These are phyloP conservation scores for Trachelus iudaicus DNA, from an alignment of 2,888 invertebrate species.

Conservation along the genomic window DNA sequence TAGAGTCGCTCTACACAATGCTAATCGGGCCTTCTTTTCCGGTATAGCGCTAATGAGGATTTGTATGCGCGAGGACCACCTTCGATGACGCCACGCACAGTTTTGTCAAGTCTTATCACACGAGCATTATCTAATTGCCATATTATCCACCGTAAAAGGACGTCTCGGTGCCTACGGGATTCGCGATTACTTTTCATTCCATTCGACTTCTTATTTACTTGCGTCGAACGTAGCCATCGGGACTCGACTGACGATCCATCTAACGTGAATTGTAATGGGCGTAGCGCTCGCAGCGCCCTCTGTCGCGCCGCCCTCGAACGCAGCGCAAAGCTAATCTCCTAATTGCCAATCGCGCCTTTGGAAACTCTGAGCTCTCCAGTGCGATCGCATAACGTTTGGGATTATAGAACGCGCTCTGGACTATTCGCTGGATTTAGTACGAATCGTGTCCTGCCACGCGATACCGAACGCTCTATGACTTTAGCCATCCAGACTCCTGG, in stretches of 20 bases:
- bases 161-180: not conserved
- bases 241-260: not conserved
- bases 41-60: conserved; percentile 29
- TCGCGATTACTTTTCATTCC: not conserved
- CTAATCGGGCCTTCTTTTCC: conserved; percentile 11
- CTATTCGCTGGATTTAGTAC: not conserved
- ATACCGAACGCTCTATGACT: too few relatives aligned
- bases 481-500: too few relatives aligned
- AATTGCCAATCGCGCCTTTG: not conserved
- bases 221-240: not conserved
- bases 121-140: not conserved
- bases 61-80: conserved; percentile 17
- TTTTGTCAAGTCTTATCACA: not conserved
- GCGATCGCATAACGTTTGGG: not conserved
- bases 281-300: too few relatives aligned
- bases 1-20: not conserved
- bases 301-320: too few relatives aligned
- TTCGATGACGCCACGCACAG: not conserved
- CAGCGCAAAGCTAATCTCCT: not conserved
- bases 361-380: not conserved
- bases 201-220: not conserved
- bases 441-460: too few relatives aligned
- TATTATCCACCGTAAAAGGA: not conserved
- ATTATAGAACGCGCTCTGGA: not conserved
- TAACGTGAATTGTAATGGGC: too few relatives aligned